phyloP scores from a whole-genome alignment of 1,140 invertebrate genomes.

The Aphidius ervi region DNA sequence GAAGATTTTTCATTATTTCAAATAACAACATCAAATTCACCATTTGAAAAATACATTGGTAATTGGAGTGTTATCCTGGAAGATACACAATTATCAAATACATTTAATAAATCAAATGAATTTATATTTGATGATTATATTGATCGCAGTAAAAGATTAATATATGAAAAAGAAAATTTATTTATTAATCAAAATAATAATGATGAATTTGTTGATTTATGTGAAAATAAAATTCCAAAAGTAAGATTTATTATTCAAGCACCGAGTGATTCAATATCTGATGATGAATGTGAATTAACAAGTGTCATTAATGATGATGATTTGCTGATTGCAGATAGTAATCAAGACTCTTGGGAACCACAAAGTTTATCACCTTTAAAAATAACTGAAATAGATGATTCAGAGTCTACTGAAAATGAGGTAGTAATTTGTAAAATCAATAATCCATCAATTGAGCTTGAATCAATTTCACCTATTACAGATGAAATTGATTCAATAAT shows the following conservation, averaged over 20 bases:
- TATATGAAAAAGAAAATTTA: background rate
- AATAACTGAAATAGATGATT: too few relatives aligned
- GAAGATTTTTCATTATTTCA: constrained; percentile 38
- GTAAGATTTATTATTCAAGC: constrained; percentile 44
- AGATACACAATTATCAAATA: constrained; percentile 10
- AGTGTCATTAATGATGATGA: constrained; percentile 5
- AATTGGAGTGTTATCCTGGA: constrained; percentile 29
- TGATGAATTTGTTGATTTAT: background rate
- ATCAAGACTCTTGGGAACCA: too few relatives aligned
- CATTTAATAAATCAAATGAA: constrained; percentile 18
- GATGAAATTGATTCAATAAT: too few relatives aligned
- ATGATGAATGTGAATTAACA: constrained; percentile 16
- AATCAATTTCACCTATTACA: too few relatives aligned
- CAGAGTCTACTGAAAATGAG: too few relatives aligned
- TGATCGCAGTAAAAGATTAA: constrained; percentile 22
- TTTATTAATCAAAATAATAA: constrained; percentile 17
- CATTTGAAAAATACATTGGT: constrained; percentile 42
- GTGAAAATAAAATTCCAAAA: constrained; percentile 28
- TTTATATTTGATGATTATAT: constrained; percentile 44
- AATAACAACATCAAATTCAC: constrained; percentile 43
- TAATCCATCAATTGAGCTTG: too few relatives aligned
- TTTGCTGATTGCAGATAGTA: too few relatives aligned
- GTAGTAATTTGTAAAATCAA: too few relatives aligned
- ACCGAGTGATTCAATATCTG: constrained; percentile 21
- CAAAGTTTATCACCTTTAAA: too few relatives aligned